Percentiles rank a stretch among this genome's conserved stretches.
These are phyloP conservation scores for Tenthredo amoena DNA, from an alignment of 2,888 invertebrate species.

Conservation along the genomic window DNA sequence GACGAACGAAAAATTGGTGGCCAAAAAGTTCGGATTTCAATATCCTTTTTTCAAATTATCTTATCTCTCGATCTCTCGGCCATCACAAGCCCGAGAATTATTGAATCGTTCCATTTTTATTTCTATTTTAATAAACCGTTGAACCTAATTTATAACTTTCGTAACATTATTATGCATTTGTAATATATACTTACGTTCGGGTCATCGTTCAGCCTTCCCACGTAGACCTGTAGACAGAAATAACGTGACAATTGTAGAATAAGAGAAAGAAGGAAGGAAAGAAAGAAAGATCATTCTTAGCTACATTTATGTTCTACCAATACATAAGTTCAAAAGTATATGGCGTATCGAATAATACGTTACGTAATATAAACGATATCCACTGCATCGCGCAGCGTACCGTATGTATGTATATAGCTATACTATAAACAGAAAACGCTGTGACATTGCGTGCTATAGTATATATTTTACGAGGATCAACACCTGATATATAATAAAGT, in stretches of 20 bases:
- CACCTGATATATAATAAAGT: background rate
- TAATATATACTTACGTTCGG: constrained; percentile 78
- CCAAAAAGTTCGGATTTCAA: background rate
- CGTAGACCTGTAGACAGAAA: constrained; percentile 79
- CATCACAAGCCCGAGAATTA: background rate
- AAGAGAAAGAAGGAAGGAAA: background rate
- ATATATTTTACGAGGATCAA: background rate
- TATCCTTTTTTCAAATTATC: too few species aligned
- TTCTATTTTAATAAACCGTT: background rate
- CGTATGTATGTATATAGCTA: background rate
- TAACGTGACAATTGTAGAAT: constrained; percentile 4
- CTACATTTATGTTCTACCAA: background rate
- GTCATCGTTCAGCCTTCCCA: constrained; percentile 81
- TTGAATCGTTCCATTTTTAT: background rate
- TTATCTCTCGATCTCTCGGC: too few species aligned
- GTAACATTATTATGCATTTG: background rate
- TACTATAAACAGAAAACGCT: background rate
- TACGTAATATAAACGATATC: background rate
- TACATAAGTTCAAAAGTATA: background rate
- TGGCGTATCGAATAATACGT: background rate
- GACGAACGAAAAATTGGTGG: too few species aligned
- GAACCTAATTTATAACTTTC: background rate
- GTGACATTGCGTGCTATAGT: background rate
- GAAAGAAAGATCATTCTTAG: background rate
- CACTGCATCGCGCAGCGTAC: background rate